A percentile compares a stretch with the other conserved stretches of the same genome.
Conservation (phyloP, 2,113 vertebrate species). For the Lycocorax pyrrhopterus region DNA sequence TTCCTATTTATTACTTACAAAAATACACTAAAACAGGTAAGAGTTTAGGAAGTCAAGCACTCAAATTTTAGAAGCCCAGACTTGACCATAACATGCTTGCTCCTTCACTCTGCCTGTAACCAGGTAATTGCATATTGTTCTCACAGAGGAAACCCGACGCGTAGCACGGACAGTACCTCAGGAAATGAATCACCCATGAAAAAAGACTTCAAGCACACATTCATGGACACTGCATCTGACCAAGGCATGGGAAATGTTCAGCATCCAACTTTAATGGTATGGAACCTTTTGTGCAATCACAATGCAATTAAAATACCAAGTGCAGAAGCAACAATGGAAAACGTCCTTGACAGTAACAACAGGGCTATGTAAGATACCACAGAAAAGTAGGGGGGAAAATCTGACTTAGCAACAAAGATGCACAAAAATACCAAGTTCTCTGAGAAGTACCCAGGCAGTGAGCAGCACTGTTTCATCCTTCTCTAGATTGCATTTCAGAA, state of each 20-base stretch:
- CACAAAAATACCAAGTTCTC: not conserved
- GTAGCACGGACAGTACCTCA: not conserved
- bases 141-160: not conserved
- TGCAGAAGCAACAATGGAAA: not conserved
- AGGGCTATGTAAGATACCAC: not conserved
- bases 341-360: not conserved
- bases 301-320: not conserved
- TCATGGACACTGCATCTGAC: not conserved
- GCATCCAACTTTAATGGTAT: not conserved
- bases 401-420: not conserved
- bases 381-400: not conserved
- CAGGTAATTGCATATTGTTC: not conserved
- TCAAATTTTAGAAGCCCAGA: not conserved
- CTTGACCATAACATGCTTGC: not conserved
- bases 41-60: not conserved
- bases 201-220: not conserved
- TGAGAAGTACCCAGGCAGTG: not conserved
- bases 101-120: not conserved
- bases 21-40: not conserved
- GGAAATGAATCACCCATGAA: slow-evolving; percentile 9
- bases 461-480: not conserved
- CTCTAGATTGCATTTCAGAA: not conserved
- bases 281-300: not conserved
- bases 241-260: not conserved
- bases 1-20: not conserved